Percentiles rank a stretch among this genome's conserved stretches.
These are phyloP conservation scores for Bergia sp. DNA, from an alignment of 92 coral and sea anemone genomes.

Conservation along the genomic window DNA sequence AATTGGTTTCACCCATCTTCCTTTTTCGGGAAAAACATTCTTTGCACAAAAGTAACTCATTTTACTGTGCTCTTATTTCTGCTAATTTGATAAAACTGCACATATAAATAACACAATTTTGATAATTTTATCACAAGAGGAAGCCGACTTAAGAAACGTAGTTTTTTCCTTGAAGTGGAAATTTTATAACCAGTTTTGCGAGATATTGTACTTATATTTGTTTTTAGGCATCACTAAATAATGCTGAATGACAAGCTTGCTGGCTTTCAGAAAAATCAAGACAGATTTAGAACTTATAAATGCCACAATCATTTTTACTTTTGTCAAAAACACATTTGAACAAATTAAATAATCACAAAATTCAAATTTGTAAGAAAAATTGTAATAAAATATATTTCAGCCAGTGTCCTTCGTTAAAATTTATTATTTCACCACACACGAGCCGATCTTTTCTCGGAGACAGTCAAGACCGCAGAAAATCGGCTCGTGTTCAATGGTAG, in stretches of 20 bases:
- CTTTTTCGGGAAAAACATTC: not conserved
- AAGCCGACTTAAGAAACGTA: not conserved
- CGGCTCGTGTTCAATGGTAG: no score
- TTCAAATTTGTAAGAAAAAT: not conserved
- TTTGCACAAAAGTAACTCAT: not conserved
- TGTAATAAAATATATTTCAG: not conserved
- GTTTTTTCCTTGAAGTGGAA: not conserved
- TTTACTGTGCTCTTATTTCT: no score
- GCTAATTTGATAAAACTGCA: no score
- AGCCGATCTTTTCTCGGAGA: not conserved
- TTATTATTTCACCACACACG: not conserved
- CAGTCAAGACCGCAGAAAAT: not conserved
- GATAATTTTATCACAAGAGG: no score
- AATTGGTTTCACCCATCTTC: no score
- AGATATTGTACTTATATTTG: not conserved
- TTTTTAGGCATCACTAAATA: not conserved
- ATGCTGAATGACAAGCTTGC: not conserved
- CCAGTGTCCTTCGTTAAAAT: not conserved
- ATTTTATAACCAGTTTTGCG: not conserved
- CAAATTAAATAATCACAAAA: not conserved
- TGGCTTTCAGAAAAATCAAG: not conserved
- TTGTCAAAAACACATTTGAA: conserved; percentile 2
- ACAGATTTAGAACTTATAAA: not conserved
- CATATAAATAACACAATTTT: not conserved
- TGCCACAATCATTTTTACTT: not conserved